Percentiles rank a stretch among this genome's conserved stretches.
Evolutionary conservation across 2,113 vertebrate genomes (phyloP).

Genomic region (Mohoua ochrocephala): DNA sequence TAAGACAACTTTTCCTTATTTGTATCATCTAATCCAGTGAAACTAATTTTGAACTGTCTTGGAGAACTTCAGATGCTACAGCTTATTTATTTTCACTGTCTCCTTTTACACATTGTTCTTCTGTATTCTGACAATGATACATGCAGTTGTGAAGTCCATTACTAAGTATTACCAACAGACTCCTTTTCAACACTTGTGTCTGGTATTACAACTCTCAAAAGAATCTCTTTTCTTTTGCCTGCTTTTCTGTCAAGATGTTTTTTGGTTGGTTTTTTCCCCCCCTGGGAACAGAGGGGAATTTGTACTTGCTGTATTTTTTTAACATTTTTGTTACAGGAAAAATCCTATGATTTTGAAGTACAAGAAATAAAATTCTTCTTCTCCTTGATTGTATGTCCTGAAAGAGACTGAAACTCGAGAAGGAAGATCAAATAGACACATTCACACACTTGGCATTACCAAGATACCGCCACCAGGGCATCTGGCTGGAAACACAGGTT

Average conservation of each 20-base stretch:
- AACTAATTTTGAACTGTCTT: background rate
- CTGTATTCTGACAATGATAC: background rate
- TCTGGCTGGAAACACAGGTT: background rate
- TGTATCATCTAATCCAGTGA: background rate
- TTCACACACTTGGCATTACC: background rate
- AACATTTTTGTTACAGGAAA: background rate
- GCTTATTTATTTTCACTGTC: background rate
- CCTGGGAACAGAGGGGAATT: background rate
- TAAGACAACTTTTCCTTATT: background rate
- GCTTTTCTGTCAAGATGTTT: background rate
- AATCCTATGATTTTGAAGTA: background rate
- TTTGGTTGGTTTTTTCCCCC: background rate
- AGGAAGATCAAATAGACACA: background rate
- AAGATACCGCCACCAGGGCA: background rate
- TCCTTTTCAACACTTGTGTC: background rate
- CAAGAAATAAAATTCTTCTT: background rate
- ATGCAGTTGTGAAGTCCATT: background rate
- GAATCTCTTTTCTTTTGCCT: background rate
- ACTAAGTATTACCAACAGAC: background rate
- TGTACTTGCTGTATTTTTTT: background rate
- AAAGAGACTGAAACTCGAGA: background rate
- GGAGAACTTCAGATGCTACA: background rate
- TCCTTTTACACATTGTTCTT: background rate
- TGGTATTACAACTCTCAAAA: background rate
- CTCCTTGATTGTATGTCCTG: background rate